A percentile compares a stretch with the other conserved stretches of the same genome.
Evolutionary conservation across 2,113 vertebrate genomes (phyloP).

Genomic region (Poeciliopsis occidentalis): DNA sequence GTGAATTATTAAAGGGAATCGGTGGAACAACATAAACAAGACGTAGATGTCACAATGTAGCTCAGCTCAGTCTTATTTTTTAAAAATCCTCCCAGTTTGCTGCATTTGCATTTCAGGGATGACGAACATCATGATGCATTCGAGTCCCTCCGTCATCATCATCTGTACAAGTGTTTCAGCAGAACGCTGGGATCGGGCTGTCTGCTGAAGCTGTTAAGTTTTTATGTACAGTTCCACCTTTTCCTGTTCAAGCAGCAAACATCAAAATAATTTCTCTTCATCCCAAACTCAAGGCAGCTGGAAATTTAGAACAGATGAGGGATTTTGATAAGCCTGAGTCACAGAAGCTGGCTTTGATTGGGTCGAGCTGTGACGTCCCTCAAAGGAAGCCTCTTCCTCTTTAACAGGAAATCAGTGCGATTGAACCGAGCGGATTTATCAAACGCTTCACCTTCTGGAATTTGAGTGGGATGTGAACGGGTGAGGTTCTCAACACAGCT

Average conservation of each 20-base stretch:
- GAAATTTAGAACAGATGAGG: neutral
- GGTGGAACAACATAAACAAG: neutral
- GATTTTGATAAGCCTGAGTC: slow-evolving; percentile 11
- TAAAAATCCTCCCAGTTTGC: slow-evolving; percentile 17
- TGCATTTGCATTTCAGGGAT: slow-evolving; percentile 49
- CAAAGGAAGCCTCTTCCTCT: neutral
- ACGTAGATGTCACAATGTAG: slow-evolving; percentile 16
- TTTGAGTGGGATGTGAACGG: slow-evolving; percentile 16
- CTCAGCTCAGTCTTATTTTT: slow-evolving; percentile 14
- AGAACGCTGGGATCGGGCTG: neutral
- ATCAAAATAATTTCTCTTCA: slow-evolving; percentile 19
- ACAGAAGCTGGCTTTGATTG: neutral
- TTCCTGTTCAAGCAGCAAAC: slow-evolving; percentile 42
- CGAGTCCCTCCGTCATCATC: neutral
- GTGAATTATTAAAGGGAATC: slow-evolving; percentile 4
- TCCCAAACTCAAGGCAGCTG: slow-evolving; percentile 19
- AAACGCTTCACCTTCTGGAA: slow-evolving; percentile 26
- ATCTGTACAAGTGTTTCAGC: neutral
- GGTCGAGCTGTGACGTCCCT: slow-evolving; percentile 11
- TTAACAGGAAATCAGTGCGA: slow-evolving; percentile 11
- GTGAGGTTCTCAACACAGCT: slow-evolving; percentile 42
- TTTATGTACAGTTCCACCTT: slow-evolving; percentile 30
- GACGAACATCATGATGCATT: slow-evolving; percentile 24
- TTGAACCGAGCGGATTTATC: slow-evolving; percentile 7
- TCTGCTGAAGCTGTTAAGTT: neutral